Base-by-base conservation (phyloP, 2,888 invertebrate species). In the Melipona bicolor region DNA sequence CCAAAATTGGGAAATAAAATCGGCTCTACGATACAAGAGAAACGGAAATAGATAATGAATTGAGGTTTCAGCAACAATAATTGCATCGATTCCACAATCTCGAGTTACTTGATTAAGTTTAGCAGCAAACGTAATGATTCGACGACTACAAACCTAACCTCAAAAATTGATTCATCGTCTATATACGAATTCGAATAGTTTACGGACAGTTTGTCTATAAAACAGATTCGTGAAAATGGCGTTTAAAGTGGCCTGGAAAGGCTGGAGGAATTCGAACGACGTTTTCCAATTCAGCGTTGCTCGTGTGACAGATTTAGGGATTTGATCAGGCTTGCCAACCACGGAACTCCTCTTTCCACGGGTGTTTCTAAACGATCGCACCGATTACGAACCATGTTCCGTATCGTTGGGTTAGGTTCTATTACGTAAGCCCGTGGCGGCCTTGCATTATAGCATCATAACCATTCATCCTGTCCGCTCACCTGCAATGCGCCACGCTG, bases 381-480 rank as follows among this genome's bases (percentile, higher is more conserved):
- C 87, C 84, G 90, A 90, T 90, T 90, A 89, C 89, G 90, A 90
- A 91, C 88, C 87, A 82, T 91, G 90, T 91, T 88, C 90, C 89
- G 89, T 90, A 91, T 91, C 89, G 92, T 89, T 92, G 85, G 90
- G 91, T 88, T 91, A 80, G 88, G 88, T 91, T 91, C 90, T 89
- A 91, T 93, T 93, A 93, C 92, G 91, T 91, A 93, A 93, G 90
- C 84, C 9, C 87, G 77, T 86, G 88, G 83, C 91, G 93, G 92
- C 93, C 93, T 93, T 93, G 93, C 93, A 92, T 93, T 92, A 93
- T 92, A 92, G 88, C 93, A 91, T 92, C 92, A 93, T 93, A 92
- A 93, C 92, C 92, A 92, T 92, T 93, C 92, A 92, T 93, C 91
- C 93, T 92, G 92, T 92, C 92, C 93, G 91, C 91, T 93, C 93